Evolutionary conservation across 1,140 invertebrate genomes (phyloP).

Genomic region (Drosophila rufa): DNA sequence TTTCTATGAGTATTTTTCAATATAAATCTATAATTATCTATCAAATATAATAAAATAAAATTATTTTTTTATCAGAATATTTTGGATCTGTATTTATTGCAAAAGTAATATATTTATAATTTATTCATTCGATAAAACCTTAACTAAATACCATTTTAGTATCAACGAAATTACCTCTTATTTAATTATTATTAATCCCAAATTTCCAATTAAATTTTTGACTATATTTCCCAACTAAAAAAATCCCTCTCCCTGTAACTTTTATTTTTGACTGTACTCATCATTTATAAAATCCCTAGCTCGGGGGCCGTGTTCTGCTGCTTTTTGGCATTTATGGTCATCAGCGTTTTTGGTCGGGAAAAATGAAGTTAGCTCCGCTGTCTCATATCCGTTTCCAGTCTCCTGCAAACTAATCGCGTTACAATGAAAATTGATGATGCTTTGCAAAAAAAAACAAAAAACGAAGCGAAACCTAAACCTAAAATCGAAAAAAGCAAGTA

Average conservation of each 20-base stretch:
- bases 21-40: too few relatives aligned
- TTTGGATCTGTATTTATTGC: too few relatives aligned
- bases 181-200: neutral
- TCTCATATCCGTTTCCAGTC: constrained; percentile 68
- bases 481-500: constrained; percentile 15
- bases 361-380: constrained; percentile 74
- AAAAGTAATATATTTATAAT: too few relatives aligned
- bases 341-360: constrained; percentile 55
- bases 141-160: too few relatives aligned
- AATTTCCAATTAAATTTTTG: neutral
- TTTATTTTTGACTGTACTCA: constrained; percentile 57
- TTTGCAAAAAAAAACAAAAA: constrained; percentile 18
- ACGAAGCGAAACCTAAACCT: constrained; percentile 18
- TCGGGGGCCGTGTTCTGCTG: constrained; percentile 3
- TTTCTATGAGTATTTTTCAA: too few relatives aligned
- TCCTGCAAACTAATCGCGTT: constrained; percentile 70
- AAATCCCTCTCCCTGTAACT: neutral
- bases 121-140: too few relatives aligned
- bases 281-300: constrained; percentile 78
- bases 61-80: too few relatives aligned
- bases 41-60: too few relatives aligned
- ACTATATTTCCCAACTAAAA: neutral
- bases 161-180: too few relatives aligned
- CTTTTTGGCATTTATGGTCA: constrained; percentile 61
- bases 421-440: constrained; percentile 83